Evolutionary conservation across 35 echinoderm and acorn worm species (phyloP), one percentile per base, ranked within the genome.

Genomic region (Lytechinus pictus): DNA sequence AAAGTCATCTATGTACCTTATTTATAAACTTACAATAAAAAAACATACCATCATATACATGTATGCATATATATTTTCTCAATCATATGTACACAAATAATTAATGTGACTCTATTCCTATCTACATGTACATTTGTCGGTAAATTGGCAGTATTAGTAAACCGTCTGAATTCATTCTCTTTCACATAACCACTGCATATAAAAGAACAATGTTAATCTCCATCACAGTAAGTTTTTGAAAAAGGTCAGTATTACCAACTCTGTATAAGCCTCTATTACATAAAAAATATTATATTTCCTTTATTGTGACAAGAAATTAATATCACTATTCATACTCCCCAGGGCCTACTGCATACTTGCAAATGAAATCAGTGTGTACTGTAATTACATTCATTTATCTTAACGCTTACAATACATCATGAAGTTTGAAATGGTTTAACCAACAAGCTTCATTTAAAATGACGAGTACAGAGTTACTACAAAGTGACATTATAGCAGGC

Each of bases 1-100:
- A 90, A 90, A 90, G 88, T 90, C 28, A 90, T 44, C 88, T 90
- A 44, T 52, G 3, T 90, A 54, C 88, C 9, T 90, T 51, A 44
- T 90, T 90, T 90, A 90, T 33, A 90, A 90, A 90, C 88, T 90
- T 90, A 90, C 88, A 90, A 79, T 79, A 79, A 79, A 79, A 66
- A 79, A 79, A 79, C 66, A 79, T 79, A 79, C 66, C 66, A 79
- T 79, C 66, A 79, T 79, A 79, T 79, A 79, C 66, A 79, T 79
- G 66, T 79, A 79, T 79, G 21, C 66, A 79, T 79, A 79, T 79
- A 79, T 79, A 79, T 79, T 79, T 44, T 79, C 16, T 79, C 66
- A 79, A n/a, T 79, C 7, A n/a, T 79, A 79, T 79, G 66, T 79
- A 79, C 66, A 79, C 66, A 24, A 71, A 71, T 71, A 79, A 79